Evolutionary conservation across 35 echinoderm and acorn worm genomes (phyloP).

Genomic region (Apostichopus japonicus): DNA sequence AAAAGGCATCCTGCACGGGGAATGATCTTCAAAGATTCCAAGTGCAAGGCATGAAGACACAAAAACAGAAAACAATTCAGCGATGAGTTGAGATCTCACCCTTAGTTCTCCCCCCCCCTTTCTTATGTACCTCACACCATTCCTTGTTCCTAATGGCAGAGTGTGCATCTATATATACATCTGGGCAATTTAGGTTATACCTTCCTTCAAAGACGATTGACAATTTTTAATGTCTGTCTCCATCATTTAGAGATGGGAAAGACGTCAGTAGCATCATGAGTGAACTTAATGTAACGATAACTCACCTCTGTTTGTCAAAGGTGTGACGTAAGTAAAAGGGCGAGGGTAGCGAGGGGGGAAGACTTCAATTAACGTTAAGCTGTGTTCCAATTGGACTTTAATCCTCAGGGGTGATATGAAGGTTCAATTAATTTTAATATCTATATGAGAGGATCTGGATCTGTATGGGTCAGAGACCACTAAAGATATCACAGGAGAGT

Average conservation of each 20-base stretch:
- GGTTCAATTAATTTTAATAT: conserved; percentile 7
- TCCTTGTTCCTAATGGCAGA: not conserved
- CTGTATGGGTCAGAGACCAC: not conserved
- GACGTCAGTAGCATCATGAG: not conserved
- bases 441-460: not conserved
- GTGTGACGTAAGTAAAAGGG: conserved; percentile 37
- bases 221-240: not conserved
- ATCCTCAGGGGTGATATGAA: not conserved
- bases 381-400: conserved; percentile 21
- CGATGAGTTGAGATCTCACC: not conserved
- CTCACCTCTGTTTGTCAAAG: conserved; percentile 24
- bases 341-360: not conserved
- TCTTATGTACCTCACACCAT: not conserved
- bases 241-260: not conserved
- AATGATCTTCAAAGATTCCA: not conserved
- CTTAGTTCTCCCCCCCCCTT: not conserved
- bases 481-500: not conserved
- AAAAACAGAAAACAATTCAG: not conserved
- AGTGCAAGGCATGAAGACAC: not conserved
- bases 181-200: not conserved
- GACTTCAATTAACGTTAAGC: conserved; percentile 22
- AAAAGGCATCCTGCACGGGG: not conserved
- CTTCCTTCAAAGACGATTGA: conserved; percentile 15
- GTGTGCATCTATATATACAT: not conserved
- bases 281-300: conserved; percentile 50